These are phyloP conservation scores for Empidonax alnorum DNA, from an alignment of 2,113 vertebrate genomes.

Conservation along the genomic window DNA sequence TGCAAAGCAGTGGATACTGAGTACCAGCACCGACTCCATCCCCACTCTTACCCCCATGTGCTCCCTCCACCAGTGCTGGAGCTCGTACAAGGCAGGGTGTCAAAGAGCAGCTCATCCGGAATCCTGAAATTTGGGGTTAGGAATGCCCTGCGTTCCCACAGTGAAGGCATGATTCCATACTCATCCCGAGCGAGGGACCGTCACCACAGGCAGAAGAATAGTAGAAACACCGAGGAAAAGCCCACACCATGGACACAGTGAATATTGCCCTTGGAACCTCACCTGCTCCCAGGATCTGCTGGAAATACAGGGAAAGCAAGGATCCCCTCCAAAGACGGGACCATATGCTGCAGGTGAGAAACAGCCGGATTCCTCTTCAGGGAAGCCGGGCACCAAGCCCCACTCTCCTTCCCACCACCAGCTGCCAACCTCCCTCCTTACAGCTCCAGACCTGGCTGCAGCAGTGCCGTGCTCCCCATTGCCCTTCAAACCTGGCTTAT, in stretches of 20 bases:
- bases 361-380: background rate
- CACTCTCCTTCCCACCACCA: background rate
- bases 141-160: accelerated
- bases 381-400: background rate
- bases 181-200: accelerated
- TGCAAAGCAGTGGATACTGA: accelerated
- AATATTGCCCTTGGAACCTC: accelerated
- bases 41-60: accelerated
- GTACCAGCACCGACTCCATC: background rate
- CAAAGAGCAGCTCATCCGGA: background rate
- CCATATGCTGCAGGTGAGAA: accelerated
- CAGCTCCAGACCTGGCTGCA: background rate
- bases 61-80: background rate
- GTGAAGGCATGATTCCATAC: accelerated
- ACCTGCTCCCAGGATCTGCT: background rate
- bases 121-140: background rate
- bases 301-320: background rate
- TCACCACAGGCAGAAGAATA: background rate
- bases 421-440: background rate
- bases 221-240: background rate
- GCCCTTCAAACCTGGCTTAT: background rate
- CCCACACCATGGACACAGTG: accelerated
- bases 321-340: background rate
- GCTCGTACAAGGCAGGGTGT: accelerated
- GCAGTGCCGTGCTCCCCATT: accelerated